These are phyloP conservation scores for Dipodomys merriami DNA, from an alignment of 2,113 vertebrate genomes.

Conservation along the genomic window DNA sequence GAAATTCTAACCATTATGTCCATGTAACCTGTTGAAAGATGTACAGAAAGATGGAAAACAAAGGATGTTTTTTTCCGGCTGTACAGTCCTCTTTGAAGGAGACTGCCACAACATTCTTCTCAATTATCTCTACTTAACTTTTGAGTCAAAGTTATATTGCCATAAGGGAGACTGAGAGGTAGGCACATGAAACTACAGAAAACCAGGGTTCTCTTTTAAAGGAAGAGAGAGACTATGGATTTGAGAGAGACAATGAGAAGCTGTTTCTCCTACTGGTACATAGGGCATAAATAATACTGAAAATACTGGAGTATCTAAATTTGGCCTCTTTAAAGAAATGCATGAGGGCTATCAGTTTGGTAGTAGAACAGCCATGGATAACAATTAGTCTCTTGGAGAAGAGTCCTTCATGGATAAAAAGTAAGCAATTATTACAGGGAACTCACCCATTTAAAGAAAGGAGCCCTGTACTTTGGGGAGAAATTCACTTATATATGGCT, in stretches of 20 bases:
- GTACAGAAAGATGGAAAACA: background rate
- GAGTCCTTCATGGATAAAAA: background rate
- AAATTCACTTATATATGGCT: background rate
- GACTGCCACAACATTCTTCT: background rate
- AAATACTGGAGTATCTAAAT: background rate
- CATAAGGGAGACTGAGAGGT: background rate
- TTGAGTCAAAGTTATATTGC: background rate
- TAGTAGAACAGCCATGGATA: background rate
- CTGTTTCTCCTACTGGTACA: background rate
- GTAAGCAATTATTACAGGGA: background rate
- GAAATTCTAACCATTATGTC: background rate
- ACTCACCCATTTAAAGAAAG: background rate
- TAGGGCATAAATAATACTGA: rapidly evolving
- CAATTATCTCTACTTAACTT: background rate
- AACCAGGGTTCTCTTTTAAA: background rate
- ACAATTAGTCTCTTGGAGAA: background rate
- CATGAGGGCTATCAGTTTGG: background rate
- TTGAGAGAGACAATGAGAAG: background rate
- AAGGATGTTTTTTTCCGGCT: background rate
- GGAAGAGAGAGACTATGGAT: background rate
- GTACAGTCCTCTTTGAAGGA: background rate
- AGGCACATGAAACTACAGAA: background rate
- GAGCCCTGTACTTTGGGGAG: background rate
- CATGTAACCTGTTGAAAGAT: background rate
- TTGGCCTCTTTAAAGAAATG: background rate